A percentile compares a stretch with the other conserved stretches of the same genome.
Conservation (phyloP, 2,797 vertebrate genomes). For the Synaphobranchus kaupii region DNA sequence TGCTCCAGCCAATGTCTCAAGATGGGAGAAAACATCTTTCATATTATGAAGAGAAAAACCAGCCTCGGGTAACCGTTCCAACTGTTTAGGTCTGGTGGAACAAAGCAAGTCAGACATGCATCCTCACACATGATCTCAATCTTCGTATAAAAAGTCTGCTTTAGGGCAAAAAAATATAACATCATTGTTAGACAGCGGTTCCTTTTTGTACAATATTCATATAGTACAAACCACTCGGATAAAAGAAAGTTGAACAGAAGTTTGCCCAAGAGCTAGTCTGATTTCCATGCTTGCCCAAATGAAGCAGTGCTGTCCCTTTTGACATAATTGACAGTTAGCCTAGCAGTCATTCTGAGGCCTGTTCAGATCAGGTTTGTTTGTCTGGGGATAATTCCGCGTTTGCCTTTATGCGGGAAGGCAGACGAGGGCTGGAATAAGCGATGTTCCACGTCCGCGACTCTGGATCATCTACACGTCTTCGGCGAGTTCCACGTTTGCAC, state of each 20-base stretch:
- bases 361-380: background rate
- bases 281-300: background rate
- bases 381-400: background rate
- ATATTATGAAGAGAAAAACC: background rate
- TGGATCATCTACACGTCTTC: background rate
- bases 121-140: background rate
- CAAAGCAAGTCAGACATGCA: background rate
- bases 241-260: background rate
- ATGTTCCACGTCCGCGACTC: background rate
- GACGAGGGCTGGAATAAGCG: background rate
- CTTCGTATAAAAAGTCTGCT: background rate
- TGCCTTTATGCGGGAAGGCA: background rate
- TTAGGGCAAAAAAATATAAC: background rate
- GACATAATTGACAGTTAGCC: slow-evolving; percentile 1
- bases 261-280: no score
- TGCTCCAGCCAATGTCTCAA: slow-evolving; percentile 2
- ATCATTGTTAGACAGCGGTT: background rate
- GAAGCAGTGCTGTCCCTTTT: background rate
- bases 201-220: background rate
- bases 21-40: background rate
- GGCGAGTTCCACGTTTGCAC: background rate
- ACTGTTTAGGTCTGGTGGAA: background rate
- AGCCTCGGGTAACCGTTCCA: background rate
- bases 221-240: background rate
- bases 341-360: background rate